Conservation (phyloP, 2,797 vertebrate genomes). For the Propithecus perrieri region DNA sequence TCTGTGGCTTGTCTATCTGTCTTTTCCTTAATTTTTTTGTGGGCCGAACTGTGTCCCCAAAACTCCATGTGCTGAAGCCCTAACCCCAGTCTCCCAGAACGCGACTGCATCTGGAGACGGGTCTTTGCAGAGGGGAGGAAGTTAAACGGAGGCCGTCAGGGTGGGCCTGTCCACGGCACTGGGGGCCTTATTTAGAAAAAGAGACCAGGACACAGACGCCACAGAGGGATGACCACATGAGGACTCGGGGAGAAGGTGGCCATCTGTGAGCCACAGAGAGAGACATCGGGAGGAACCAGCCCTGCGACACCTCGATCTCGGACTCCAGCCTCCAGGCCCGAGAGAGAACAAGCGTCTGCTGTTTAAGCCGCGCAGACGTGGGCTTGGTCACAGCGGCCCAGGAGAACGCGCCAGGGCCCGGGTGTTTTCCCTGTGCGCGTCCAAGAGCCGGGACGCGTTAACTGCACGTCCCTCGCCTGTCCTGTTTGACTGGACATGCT, state of each 20-base stretch:
- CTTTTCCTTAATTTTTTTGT: not conserved
- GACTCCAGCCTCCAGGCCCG: not conserved
- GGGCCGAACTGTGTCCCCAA: not conserved
- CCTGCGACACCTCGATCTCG: not conserved
- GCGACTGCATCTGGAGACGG: not conserved
- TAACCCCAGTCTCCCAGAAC: not conserved
- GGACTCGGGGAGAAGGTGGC: not conserved
- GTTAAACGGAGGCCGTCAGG: fast-evolving
- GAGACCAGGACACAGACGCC: not conserved
- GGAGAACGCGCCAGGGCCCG: not conserved
- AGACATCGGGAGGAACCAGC: not conserved
- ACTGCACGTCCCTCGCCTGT: fast-evolving
- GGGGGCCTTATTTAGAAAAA: not conserved
- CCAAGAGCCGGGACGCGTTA: fast-evolving
- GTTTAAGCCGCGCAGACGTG: fast-evolving
- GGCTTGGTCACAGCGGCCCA: not conserved
- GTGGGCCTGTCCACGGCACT: fast-evolving
- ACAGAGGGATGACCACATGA: not conserved
- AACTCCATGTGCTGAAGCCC: not conserved
- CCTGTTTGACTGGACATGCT: fast-evolving
- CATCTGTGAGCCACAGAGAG: not conserved
- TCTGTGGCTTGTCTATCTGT: not conserved
- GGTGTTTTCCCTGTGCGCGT: not conserved
- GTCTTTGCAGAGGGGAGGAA: not conserved
- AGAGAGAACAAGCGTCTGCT: not conserved